Percentiles rank a stretch among this genome's conserved stretches.
Conservation (phyloP, 2,888 invertebrate species). For the Syrphus vitripennis region DNA sequence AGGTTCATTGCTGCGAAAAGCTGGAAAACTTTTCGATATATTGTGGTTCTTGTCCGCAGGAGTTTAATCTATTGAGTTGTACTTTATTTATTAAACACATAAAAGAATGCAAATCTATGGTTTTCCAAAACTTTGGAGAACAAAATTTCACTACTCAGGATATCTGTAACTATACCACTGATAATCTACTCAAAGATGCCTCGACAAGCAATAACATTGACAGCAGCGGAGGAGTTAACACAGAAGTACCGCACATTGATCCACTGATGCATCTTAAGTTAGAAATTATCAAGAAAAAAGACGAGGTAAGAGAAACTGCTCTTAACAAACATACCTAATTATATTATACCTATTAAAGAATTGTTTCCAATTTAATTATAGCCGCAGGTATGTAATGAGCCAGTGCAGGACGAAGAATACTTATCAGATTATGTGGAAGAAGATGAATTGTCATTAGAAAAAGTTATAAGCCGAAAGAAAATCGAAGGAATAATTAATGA, state of each 20-base stretch:
- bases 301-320: slow-evolving; percentile 22
- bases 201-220: not conserved
- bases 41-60: slow-evolving; percentile 17
- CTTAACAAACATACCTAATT: too few species aligned
- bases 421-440: slow-evolving; percentile 37
- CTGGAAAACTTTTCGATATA: slow-evolving; percentile 17
- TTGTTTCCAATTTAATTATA: not conserved
- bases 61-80: slow-evolving; percentile 33
- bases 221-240: not conserved
- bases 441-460: slow-evolving; percentile 43
- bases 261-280: not conserved
- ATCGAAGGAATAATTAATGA: slow-evolving; percentile 40
- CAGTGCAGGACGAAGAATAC: not conserved
- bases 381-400: not conserved
- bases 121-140: not conserved
- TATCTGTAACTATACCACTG: not conserved
- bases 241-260: not conserved
- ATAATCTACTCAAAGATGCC: not conserved
- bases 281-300: not conserved
- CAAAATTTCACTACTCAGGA: not conserved
- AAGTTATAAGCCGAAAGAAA: slow-evolving; percentile 9
- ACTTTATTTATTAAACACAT: slow-evolving; percentile 40
- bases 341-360: too few species aligned
- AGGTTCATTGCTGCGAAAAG: slow-evolving; percentile 17
- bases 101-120: slow-evolving; percentile 15